Percentiles rank a stretch among this genome's conserved stretches.
These are phyloP conservation scores for Altica lythri DNA, from an alignment of 2,888 invertebrate species.

Conservation along the genomic window DNA sequence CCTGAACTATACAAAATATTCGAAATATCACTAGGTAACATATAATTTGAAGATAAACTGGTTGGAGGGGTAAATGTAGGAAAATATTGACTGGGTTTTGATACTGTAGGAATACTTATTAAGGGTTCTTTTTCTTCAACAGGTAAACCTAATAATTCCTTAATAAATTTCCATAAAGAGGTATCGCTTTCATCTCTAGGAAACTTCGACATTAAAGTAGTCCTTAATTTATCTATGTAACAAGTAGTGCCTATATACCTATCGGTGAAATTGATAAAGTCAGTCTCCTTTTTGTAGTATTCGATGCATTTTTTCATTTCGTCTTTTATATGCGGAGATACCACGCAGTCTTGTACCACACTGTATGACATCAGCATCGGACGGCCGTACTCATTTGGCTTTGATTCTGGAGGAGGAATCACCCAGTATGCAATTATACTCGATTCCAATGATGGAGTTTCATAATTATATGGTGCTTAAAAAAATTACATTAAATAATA, in stretches of 20 bases:
- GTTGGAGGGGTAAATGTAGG: conserved; percentile 48
- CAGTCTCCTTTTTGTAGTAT: conserved; percentile 76
- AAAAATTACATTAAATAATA: conserved; percentile 36
- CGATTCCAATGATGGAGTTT: conserved; percentile 80
- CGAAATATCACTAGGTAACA: conserved; percentile 69
- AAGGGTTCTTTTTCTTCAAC: conserved; percentile 70
- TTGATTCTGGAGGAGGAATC: conserved; percentile 91
- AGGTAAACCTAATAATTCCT: conserved; percentile 75
- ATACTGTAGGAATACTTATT: conserved; percentile 61
- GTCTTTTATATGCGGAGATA: conserved; percentile 79
- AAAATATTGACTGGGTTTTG: conserved; percentile 52
- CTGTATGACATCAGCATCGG: conserved; percentile 90
- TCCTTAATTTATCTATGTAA: conserved; percentile 84
- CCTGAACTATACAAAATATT: conserved; percentile 70
- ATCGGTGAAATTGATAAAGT: conserved; percentile 69
- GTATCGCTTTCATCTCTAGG: conserved; percentile 77
- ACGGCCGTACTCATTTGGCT: conserved; percentile 89
- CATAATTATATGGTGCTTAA: conserved; percentile 82
- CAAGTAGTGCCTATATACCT: conserved; percentile 72
- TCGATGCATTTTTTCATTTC: conserved; percentile 86
- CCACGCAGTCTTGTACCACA: conserved; percentile 78
- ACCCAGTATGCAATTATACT: conserved; percentile 91
- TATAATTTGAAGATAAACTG: conserved; percentile 64
- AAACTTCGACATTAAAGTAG: conserved; percentile 78
- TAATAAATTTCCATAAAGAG: conserved; percentile 78